Evolutionary conservation across 1,140 invertebrate genomes (phyloP), one percentile per base, ranked within the genome.

Genomic region (Drosophila sechellia): DNA sequence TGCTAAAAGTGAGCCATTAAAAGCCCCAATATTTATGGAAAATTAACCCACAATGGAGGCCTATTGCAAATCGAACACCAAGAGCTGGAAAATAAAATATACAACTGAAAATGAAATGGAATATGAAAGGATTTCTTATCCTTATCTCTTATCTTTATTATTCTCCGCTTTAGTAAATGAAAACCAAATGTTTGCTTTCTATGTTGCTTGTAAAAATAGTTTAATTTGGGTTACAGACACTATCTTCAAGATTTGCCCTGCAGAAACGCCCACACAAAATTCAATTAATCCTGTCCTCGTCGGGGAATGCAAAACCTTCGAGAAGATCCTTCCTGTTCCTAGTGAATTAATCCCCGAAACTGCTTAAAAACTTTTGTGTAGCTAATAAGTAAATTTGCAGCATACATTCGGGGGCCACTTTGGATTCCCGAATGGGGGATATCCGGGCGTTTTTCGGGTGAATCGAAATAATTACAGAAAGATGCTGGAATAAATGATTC

Each of bases 1-100:
- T 40, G 22, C n/a, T 22, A 31, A 13, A 61, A 27, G 59, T 58
- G 59, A 58, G 27, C n/a, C 53, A n/a, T 35, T 40, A 42, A n/a
- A 25, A 12, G 54, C 10, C 60, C 39, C 59, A 63, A 63, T 35
- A 63, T 43, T 25, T 59, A 27, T 4, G 13, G 22, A 2, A 34
- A 15, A 8, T 34, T 42, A 34, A 22, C 10, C 25, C 58, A 31
- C 22, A 50, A 35, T 0, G n/a, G 17, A 31, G 15, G 53, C 25
- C 35, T 13, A 12, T 57, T 15, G 4, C 10, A n/a, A 27, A 34
- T 49, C 27, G 25, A 49, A 5, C 25, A 27, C 25, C 5, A 27
- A 27, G 25, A 6, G 4, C 25, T 31, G 31, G 8, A 10, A 31
- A 31, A 31, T 31, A 6, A 8, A 8, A 31, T 22, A 22, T 0